Evolutionary conservation across 1,140 invertebrate genomes (phyloP), one percentile per base, ranked within the genome.

Genomic region (Nebria ingens): DNA sequence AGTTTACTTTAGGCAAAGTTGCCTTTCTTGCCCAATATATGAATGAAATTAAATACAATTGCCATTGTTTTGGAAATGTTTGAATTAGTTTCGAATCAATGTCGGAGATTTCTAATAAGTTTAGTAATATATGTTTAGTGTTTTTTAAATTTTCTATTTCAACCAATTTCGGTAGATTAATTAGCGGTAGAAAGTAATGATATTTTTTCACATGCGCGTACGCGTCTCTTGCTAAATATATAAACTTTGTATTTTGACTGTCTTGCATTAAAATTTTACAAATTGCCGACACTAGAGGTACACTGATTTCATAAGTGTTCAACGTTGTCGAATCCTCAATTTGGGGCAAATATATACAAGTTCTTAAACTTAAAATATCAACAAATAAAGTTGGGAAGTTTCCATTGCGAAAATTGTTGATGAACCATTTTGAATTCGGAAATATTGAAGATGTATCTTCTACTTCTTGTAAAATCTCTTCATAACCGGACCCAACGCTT

Each of bases 321-420:
- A 73, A 66, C 20, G 75, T 67, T 2, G 65, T 64, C 61, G 79
- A 77, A 62, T 88, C 77, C 70, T 93, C 89, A 9, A 90, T 77
- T 73, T 91, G 87, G 13, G 83, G 79, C 19, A 73, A 75, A 57
- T 81, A 81, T 58, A 89, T 79, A 61, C 84, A 81, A 40, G 81
- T 71, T 56, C 80, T 77, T 38, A 81, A 71, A 19, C 76, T 73
- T 45, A 83, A 63, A 1, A 88, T 76, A 67, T 90, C 85, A 25
- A 89, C 75, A 61, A 85, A 81, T 60, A 75, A 77, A 1, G 75
- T 63, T 1, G 85, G 79, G 57, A 85, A 76, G 21, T 71, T 60
- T 49, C 79, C 83, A 2, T 66, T 66, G 54, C 79, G 75, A 56
- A 83, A 80, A 55, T 78, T 73, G 9, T 80, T 63, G 1, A 80